A percentile compares a stretch with the other conserved stretches of the same genome.
Evolutionary conservation across 2,113 vertebrate species (phyloP).

Genomic region (Passerina amoena): DNA sequence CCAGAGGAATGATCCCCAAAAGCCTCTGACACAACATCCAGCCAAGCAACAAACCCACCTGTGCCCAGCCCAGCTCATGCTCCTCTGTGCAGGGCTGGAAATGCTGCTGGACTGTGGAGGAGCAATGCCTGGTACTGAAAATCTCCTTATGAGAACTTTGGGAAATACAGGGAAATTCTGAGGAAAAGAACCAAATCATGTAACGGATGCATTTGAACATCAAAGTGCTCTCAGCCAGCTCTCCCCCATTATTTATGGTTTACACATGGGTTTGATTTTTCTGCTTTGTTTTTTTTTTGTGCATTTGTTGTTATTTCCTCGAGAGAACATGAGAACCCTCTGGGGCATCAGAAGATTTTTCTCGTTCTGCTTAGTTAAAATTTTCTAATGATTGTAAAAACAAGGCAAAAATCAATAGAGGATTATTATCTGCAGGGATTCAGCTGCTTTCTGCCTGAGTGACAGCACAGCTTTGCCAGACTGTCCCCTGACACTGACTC

Average conservation of each 20-base stretch:
- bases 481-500: not conserved
- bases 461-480: not conserved
- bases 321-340: not conserved
- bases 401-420: constrained; percentile 17
- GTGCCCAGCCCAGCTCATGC: not conserved
- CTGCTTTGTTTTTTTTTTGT: constrained; percentile 20
- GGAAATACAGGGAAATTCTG: not conserved
- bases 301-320: constrained; percentile 4
- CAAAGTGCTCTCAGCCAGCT: constrained; percentile 29
- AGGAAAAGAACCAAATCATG: not conserved
- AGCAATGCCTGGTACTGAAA: not conserved
- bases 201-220: constrained; percentile 2
- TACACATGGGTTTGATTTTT: constrained; percentile 39
- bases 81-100: not conserved
- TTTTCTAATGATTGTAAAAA: constrained; percentile 4
- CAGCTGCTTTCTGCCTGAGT: not conserved
- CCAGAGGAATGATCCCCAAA: not conserved
- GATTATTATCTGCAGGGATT: constrained; percentile 1
- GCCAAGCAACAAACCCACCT: not conserved
- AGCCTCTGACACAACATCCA: not conserved
- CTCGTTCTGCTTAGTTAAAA: constrained; percentile 18
- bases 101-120: not conserved
- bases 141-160: not conserved
- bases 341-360: constrained; percentile 27
- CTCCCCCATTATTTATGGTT: constrained; percentile 32